phyloP scores from a whole-genome alignment of 2,888 invertebrate species.

The Andrena trimmerana region DNA sequence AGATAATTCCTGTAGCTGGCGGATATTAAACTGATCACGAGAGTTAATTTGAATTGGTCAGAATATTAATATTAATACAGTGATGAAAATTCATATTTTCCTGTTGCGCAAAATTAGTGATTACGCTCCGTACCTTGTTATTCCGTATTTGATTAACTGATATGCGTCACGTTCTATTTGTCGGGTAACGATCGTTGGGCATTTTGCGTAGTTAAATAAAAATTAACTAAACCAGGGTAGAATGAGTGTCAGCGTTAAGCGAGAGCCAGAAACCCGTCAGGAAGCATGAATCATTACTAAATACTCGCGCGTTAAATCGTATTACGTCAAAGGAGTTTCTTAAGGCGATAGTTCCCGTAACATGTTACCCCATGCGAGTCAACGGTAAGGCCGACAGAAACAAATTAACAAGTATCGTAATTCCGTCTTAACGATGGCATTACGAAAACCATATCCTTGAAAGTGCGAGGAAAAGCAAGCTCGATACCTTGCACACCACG shows the following conservation, averaged over 20 bases:
- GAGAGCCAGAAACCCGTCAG: not conserved
- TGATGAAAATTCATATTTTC: not conserved
- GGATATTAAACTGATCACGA: not conserved
- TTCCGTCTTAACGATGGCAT: conserved; percentile 41
- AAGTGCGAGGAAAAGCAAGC: conserved; percentile 24
- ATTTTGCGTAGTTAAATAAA: not conserved
- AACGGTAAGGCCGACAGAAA: conserved; percentile 23
- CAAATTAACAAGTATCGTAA: conserved; percentile 49
- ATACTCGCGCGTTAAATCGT: conserved; percentile 1
- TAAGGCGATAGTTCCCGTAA: conserved; percentile 2
- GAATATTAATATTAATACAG: conserved; percentile 21
- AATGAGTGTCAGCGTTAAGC: conserved; percentile 2
- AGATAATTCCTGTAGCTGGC: not conserved
- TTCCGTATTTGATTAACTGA: conserved; percentile 13
- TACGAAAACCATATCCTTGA: conserved; percentile 59
- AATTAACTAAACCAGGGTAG: not conserved
- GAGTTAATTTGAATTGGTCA: conserved; percentile 8
- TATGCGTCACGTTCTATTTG: not conserved
- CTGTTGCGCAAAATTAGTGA: not conserved
- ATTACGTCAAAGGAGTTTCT: conserved; percentile 37
- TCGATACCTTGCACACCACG: not conserved
- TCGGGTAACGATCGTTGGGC: not conserved
- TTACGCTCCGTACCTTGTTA: not conserved
- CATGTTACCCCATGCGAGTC: not conserved
- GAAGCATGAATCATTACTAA: conserved; percentile 37